Conservation (phyloP, 2,797 vertebrate genomes). For the Ctenosaura bakeri region DNA sequence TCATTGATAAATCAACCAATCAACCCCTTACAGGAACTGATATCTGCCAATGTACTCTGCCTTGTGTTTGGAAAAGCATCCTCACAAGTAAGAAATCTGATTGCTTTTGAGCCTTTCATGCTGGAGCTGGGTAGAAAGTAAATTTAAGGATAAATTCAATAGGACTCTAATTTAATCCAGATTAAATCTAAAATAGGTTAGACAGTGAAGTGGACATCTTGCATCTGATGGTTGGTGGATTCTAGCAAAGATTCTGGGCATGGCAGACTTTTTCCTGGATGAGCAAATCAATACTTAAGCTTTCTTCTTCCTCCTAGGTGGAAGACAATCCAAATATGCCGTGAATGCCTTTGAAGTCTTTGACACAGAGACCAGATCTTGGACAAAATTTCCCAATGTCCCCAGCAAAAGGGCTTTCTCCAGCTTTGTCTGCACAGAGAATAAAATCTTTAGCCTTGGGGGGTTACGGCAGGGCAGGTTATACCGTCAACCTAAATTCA, state of each 20-base stretch:
- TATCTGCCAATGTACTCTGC: neutral
- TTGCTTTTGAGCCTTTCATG: neutral
- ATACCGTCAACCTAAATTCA: conserved; percentile 96
- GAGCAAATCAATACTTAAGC: neutral
- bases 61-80: neutral
- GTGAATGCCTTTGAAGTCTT: conserved; percentile 94
- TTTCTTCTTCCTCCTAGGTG: conserved; percentile 82
- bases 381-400: conserved; percentile 90
- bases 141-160: neutral
- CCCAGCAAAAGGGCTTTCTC: conserved; percentile 95
- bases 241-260: neutral
- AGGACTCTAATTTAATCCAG: neutral
- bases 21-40: neutral
- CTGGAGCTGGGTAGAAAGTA: neutral
- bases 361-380: conserved; percentile 90
- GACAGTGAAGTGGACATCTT: neutral
- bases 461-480: conserved; percentile 92
- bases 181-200: neutral
- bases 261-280: neutral
- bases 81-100: neutral
- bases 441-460: conserved; percentile 91
- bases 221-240: neutral
- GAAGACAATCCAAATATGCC: conserved; percentile 93
- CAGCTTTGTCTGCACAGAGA: conserved; percentile 88
- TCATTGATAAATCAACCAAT: neutral